A percentile compares a stretch with the other conserved stretches of the same genome.
Evolutionary conservation across 2,888 invertebrate genomes (phyloP).

Genomic region (Drosophila histrio): DNA sequence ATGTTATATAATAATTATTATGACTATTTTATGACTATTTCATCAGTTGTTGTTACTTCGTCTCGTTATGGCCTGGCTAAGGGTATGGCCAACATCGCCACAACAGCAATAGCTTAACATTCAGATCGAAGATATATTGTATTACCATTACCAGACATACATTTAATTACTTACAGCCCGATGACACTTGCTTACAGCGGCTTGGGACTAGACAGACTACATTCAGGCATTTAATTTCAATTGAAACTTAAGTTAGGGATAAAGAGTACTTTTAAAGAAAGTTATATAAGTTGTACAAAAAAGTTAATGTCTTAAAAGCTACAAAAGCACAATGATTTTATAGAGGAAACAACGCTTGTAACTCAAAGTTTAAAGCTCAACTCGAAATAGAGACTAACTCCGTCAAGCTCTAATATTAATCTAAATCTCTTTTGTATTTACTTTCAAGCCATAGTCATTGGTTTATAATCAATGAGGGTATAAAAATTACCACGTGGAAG

Average conservation of each 20-base stretch:
- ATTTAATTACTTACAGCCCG: conserved; percentile 9
- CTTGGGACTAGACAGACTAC: too few species aligned
- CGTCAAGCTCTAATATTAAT: conserved; percentile 16
- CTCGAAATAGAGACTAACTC: too few species aligned
- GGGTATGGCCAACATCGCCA: not conserved
- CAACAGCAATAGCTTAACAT: conserved; percentile 23
- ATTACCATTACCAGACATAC: conserved; percentile 11
- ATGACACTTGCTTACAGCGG: conserved; percentile 16
- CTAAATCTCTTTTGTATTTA: not conserved
- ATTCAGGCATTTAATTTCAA: not conserved
- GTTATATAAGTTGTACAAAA: too few species aligned
- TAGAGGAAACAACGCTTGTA: too few species aligned
- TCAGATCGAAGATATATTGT: conserved; percentile 30
- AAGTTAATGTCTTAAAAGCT: too few species aligned
- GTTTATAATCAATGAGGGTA: conserved; percentile 10
- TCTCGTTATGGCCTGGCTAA: not conserved
- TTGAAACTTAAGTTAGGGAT: not conserved
- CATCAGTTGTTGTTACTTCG: conserved; percentile 9
- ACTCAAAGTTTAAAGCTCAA: too few species aligned
- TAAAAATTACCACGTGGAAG: conserved; percentile 18
- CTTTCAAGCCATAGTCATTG: conserved; percentile 31
- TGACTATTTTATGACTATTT: conserved; percentile 35
- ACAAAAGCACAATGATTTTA: too few species aligned
- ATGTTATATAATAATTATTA: conserved; percentile 49
- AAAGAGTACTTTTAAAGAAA: not conserved